phyloP scores from a whole-genome alignment of 2,888 invertebrate genomes.

The Tachystola acroxantha region DNA sequence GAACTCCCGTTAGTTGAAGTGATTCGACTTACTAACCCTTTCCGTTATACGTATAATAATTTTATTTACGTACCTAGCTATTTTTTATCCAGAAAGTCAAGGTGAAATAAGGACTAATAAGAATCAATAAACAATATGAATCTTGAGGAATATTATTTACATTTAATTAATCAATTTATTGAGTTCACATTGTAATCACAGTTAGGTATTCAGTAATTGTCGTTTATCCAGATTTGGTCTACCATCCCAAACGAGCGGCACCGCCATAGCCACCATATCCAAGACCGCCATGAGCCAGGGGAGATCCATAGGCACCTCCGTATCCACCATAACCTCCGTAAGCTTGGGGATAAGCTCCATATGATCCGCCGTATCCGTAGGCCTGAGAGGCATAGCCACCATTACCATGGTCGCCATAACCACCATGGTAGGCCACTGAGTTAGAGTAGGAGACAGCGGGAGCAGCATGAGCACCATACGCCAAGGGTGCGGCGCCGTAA shows the following conservation, averaged over 20 bases:
- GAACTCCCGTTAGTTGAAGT: too few species aligned
- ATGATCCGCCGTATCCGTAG: slow-evolving; percentile 13
- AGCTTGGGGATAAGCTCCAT: slow-evolving; percentile 4
- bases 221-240: too few species aligned
- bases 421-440: neutral
- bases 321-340: slow-evolving; percentile 20
- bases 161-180: too few species aligned
- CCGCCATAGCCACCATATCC: neutral
- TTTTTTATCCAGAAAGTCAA: too few species aligned
- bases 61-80: too few species aligned
- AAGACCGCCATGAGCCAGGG: neutral
- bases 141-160: too few species aligned
- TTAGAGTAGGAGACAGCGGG: neutral
- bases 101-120: too few species aligned
- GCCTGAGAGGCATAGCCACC: slow-evolving; percentile 1
- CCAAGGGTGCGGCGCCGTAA: slow-evolving; percentile 13
- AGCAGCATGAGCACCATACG: slow-evolving; percentile 1
- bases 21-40: too few species aligned
- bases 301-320: slow-evolving; percentile 20
- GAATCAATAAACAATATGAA: too few species aligned
- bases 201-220: too few species aligned
- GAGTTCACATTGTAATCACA: too few species aligned
- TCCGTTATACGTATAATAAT: too few species aligned
- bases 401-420: slow-evolving; percentile 10
- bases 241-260: neutral